These are phyloP conservation scores for Alosa sapidissima DNA, from an alignment of 2,797 vertebrate genomes.

Conservation along the genomic window DNA sequence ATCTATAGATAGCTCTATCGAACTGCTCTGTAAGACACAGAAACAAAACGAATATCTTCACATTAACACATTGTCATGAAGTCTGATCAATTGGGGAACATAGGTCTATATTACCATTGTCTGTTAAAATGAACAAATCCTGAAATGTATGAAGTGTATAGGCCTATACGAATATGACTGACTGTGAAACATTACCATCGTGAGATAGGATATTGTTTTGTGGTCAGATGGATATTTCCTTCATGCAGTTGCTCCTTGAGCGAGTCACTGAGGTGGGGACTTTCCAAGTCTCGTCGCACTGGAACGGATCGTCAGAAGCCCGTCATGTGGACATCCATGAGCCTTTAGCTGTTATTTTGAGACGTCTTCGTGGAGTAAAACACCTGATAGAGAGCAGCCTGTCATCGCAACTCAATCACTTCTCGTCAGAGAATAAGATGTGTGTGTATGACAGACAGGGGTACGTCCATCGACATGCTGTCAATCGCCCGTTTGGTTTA, in stretches of 20 bases:
- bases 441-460: constrained; percentile 28
- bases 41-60: not conserved
- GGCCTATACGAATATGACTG: too few relatives aligned
- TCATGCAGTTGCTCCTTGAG: constrained; percentile 28
- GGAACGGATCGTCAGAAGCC: constrained; percentile 72
- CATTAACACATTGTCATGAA: too few relatives aligned
- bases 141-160: too few relatives aligned
- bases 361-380: constrained; percentile 72
- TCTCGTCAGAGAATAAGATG: constrained; percentile 41
- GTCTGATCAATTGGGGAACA: not conserved
- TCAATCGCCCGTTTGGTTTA: constrained; percentile 46
- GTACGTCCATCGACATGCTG: constrained; percentile 53
- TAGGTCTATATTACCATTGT: too few relatives aligned
- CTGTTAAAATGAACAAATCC: too few relatives aligned
- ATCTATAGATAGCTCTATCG: too few relatives aligned
- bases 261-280: constrained; percentile 63
- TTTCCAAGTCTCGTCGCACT: constrained; percentile 44
- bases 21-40: too few relatives aligned
- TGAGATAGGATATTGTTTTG: constrained; percentile 21
- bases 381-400: constrained; percentile 68
- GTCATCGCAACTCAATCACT: constrained; percentile 57
- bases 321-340: constrained; percentile 51
- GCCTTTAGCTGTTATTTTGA: constrained; percentile 78
- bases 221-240: constrained; percentile 59
- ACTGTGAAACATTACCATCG: not conserved